Evolutionary conservation across 2,113 vertebrate genomes (phyloP).

Genomic region (Grammatotria lemairii): DNA sequence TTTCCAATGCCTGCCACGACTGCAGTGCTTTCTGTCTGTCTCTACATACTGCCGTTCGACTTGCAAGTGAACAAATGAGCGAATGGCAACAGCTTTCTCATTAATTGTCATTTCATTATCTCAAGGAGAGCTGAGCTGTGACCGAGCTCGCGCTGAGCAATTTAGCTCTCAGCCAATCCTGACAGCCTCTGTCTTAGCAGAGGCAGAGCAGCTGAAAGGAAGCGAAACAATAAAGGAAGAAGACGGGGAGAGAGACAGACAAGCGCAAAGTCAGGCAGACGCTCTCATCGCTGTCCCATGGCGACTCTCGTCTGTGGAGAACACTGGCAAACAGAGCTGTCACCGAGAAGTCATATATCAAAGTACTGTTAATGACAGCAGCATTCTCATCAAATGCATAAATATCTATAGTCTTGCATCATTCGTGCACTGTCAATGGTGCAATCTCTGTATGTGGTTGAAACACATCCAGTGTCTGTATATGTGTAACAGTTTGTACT

Average conservation of each 20-base stretch:
- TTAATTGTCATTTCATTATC: slow-evolving; percentile 79
- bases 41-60: slow-evolving; percentile 17
- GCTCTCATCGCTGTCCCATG: neutral
- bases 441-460: neutral
- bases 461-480: neutral
- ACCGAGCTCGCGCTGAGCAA: slow-evolving; percentile 69
- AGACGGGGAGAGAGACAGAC: neutral
- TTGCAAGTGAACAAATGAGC: slow-evolving; percentile 56
- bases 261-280: neutral
- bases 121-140: slow-evolving; percentile 72
- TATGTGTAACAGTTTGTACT: neutral
- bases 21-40: slow-evolving; percentile 14
- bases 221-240: slow-evolving; percentile 2
- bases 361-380: neutral
- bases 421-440: neutral
- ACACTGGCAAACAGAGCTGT: neutral
- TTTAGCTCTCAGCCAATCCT: slow-evolving; percentile 67
- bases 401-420: neutral
- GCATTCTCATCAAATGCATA: neutral
- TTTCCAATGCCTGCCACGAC: neutral
- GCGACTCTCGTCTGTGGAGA: neutral
- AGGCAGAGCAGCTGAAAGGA: slow-evolving; percentile 22
- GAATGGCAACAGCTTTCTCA: slow-evolving; percentile 65
- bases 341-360: neutral
- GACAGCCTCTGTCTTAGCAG: slow-evolving; percentile 36